Conservation (phyloP, 2,113 vertebrate species). For the Chunga burmeisteri region DNA sequence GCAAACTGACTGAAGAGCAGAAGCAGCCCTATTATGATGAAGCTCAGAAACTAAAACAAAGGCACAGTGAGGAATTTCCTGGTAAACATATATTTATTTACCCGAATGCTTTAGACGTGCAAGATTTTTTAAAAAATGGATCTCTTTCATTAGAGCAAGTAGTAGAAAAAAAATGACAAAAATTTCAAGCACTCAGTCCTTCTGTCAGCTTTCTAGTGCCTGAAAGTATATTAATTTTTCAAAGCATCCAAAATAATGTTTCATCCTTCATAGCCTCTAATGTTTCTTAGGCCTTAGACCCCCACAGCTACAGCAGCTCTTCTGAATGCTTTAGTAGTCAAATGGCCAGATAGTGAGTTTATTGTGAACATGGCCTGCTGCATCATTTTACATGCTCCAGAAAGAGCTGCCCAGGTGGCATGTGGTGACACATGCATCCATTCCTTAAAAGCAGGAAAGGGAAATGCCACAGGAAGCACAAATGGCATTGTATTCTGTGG, state of each 20-base stretch:
- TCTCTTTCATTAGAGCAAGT: background rate
- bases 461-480: background rate
- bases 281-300: background rate
- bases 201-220: background rate
- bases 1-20: slow-evolving; percentile 83
- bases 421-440: background rate
- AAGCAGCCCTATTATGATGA: slow-evolving; percentile 84
- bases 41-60: slow-evolving; percentile 80
- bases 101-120: background rate
- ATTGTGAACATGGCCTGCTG: background rate
- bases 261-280: background rate
- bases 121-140: background rate
- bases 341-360: background rate
- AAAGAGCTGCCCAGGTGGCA: background rate
- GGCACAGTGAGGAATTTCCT: slow-evolving; percentile 82
- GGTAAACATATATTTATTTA: slow-evolving; percentile 68
- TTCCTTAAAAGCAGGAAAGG: background rate
- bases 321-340: background rate
- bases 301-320: background rate
- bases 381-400: background rate
- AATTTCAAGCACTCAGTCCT: background rate
- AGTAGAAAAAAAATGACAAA: background rate
- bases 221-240: background rate
- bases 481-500: background rate
- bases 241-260: background rate